Percentiles rank a stretch among this genome's conserved stretches.
Evolutionary conservation across 2,797 vertebrate genomes (phyloP).

Genomic region (Cephalopachus bancanus): DNA sequence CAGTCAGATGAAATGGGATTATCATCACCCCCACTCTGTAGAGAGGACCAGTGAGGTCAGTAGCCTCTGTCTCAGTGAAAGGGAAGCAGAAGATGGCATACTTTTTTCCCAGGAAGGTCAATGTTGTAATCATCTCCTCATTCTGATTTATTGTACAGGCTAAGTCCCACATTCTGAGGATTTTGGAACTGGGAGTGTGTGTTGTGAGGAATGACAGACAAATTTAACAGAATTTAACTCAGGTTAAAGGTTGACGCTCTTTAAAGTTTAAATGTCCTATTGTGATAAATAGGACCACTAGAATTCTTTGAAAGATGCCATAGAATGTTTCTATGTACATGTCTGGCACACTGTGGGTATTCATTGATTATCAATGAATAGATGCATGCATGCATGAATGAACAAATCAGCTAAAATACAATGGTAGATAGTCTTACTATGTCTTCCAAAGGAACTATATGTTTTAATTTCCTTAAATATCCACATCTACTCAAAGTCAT

Average conservation of each 20-base stretch:
- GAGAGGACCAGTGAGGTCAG: neutral
- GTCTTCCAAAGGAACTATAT: neutral
- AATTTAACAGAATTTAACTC: constrained; percentile 16
- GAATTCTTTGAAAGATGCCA: neutral
- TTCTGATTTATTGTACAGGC: neutral
- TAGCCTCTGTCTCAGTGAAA: neutral
- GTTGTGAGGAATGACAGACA: neutral
- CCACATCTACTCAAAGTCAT: neutral
- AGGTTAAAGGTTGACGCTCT: neutral
- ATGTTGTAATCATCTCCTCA: neutral
- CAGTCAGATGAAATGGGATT: neutral
- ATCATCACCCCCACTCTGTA: neutral
- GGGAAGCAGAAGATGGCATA: neutral
- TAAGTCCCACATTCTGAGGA: neutral
- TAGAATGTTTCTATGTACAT: neutral
- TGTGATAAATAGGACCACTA: neutral
- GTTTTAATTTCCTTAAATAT: constrained; percentile 29
- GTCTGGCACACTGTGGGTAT: neutral
- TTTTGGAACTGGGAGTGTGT: neutral
- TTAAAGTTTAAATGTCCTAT: neutral
- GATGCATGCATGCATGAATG: neutral
- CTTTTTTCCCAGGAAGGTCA: neutral
- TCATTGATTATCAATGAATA: neutral
- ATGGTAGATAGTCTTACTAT: neutral
- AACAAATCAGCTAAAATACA: neutral